These are phyloP conservation scores for Bellardia pandia DNA, from an alignment of 2,888 invertebrate species.

Conservation along the genomic window DNA sequence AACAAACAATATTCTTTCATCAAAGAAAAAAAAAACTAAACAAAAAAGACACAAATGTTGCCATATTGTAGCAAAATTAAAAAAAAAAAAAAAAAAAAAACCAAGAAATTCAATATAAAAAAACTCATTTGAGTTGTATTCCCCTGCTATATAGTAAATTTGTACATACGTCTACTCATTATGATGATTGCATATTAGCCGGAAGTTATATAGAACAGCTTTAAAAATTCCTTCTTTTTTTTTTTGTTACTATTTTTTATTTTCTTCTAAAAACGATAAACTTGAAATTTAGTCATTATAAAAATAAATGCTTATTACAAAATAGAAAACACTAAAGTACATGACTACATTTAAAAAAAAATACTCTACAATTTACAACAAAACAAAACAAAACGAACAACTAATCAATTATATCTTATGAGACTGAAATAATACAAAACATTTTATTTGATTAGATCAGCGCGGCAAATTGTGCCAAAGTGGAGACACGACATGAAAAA, in stretches of 20 bases:
- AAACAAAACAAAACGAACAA: constrained; percentile 22
- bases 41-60: constrained; percentile 30
- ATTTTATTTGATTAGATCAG: constrained; percentile 61
- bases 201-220: constrained; percentile 54
- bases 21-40: not conserved
- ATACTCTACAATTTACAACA: constrained; percentile 23
- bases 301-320: constrained; percentile 30
- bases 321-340: not conserved
- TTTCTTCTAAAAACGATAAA: constrained; percentile 55
- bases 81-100: constrained; percentile 1
- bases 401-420: constrained; percentile 61
- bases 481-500: constrained; percentile 49
- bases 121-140: not conserved
- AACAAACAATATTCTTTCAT: constrained; percentile 18
- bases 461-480: constrained; percentile 55
- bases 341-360: constrained; percentile 55
- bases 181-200: constrained; percentile 29
- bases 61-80: constrained; percentile 23
- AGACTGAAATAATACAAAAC: constrained; percentile 21
- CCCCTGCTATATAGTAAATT: not conserved
- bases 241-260: constrained; percentile 4
- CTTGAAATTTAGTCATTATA: constrained; percentile 63
- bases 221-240: constrained; percentile 16
- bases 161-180: not conserved
- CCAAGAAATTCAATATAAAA: constrained; percentile 15